Percentiles rank a stretch among this genome's conserved stretches.
Evolutionary conservation across 2,797 vertebrate species (phyloP).

Genomic region (Leuciscus waleckii): DNA sequence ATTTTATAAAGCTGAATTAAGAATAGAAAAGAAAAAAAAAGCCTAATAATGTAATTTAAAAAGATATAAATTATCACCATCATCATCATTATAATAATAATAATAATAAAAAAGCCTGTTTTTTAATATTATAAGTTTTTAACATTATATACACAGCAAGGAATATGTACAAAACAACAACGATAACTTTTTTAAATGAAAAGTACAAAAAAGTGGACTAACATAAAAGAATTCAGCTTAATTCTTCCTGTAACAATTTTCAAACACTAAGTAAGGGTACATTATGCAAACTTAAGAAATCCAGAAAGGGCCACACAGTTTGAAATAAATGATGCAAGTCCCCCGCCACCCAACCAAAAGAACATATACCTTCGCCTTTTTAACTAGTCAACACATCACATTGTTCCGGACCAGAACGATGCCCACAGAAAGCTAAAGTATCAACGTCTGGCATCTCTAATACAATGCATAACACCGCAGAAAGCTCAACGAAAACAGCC

Average conservation of each 20-base stretch:
- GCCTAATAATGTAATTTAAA: not conserved
- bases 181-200: not conserved
- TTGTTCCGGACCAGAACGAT: not conserved
- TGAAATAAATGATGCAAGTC: not conserved
- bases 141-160: not conserved
- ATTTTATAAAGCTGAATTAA: not conserved
- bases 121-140: not conserved
- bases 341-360: no score
- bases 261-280: not conserved
- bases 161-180: not conserved
- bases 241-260: not conserved
- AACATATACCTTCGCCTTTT: not conserved
- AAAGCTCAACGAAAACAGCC: not conserved
- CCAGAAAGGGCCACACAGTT: not conserved
- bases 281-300: not conserved
- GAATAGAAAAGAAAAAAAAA: no score
- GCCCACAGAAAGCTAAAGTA: not conserved
- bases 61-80: not conserved
- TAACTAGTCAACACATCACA: not conserved
- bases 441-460: conserved; percentile 6
- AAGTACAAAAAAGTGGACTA: not conserved
- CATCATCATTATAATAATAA: not conserved
- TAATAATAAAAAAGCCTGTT: not conserved
- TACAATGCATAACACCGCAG: not conserved
- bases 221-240: not conserved